Conservation (phyloP, 1,140 invertebrate genomes). For the Prorops nasuta region DNA sequence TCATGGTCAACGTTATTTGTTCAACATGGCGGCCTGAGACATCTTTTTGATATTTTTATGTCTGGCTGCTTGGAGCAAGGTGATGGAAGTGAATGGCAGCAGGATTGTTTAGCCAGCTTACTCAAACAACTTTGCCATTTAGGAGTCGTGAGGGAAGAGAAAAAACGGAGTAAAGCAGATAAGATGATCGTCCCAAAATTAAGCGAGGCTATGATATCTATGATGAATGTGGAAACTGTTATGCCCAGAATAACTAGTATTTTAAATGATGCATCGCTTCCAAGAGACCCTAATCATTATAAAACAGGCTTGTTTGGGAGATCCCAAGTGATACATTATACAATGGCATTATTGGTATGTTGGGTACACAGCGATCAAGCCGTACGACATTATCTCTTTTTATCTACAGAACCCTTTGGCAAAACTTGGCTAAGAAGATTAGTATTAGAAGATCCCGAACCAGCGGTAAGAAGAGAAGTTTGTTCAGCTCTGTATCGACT, state of each 20-base stretch:
- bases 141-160: conserved; percentile 65
- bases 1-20: conserved; percentile 79
- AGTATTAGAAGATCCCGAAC: conserved; percentile 81
- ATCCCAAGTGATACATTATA: conserved; percentile 79
- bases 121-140: conserved; percentile 82
- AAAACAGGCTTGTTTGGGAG: conserved; percentile 86
- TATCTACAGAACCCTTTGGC: conserved; percentile 64
- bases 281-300: conserved; percentile 76
- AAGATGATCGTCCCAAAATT: conserved; percentile 67
- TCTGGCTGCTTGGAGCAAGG: conserved; percentile 67
- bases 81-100: conserved; percentile 86
- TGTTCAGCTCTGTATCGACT: conserved; percentile 85
- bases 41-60: conserved; percentile 91
- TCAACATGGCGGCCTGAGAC: conserved; percentile 79
- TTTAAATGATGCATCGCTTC: conserved; percentile 78
- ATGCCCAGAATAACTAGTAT: conserved; percentile 82
- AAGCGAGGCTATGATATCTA: conserved; percentile 71
- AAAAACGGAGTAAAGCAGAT: conserved; percentile 57
- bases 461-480: conserved; percentile 81
- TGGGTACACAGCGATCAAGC: conserved; percentile 76
- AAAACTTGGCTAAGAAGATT: conserved; percentile 70
- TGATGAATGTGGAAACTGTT: conserved; percentile 82
- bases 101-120: conserved; percentile 86
- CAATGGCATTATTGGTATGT: conserved; percentile 78
- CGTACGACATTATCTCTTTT: conserved; percentile 66